Evolutionary conservation across 2,113 vertebrate species (phyloP).

Genomic region (Lichenostomus cassidix): DNA sequence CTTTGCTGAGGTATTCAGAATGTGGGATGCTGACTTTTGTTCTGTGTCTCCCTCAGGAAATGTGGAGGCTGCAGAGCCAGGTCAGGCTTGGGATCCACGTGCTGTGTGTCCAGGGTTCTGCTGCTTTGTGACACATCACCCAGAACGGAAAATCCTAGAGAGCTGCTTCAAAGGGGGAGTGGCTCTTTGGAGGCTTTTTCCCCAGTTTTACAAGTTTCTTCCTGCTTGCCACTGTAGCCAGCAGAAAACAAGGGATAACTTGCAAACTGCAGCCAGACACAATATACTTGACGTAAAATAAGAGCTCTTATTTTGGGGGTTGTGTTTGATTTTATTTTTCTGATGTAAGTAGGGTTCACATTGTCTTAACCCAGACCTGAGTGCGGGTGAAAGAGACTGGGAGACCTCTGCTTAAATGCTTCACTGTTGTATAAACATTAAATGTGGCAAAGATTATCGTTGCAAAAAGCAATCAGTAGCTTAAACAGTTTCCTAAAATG

Average conservation of each 20-base stretch:
- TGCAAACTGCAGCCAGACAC: neutral
- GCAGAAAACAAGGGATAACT: neutral
- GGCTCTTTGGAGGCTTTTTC: neutral
- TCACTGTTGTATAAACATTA: neutral
- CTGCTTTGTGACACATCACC: neutral
- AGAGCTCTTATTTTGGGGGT: neutral
- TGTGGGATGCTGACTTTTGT: neutral
- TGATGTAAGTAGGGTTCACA: neutral
- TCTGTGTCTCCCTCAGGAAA: neutral
- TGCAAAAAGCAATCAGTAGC: neutral
- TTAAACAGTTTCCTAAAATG: neutral
- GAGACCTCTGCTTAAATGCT: neutral
- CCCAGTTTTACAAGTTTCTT: neutral
- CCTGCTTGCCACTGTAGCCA: neutral
- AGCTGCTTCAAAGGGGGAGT: neutral
- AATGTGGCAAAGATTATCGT: neutral
- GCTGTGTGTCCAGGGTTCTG: neutral
- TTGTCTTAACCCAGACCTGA: neutral
- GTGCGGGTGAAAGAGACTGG: neutral
- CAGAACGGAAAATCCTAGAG: neutral
- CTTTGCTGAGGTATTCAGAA: neutral
- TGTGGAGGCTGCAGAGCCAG: neutral
- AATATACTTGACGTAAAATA: neutral
- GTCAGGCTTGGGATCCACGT: fast-evolving
- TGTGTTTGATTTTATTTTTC: neutral